Evolutionary conservation across 2,113 vertebrate species (phyloP), one percentile per base, ranked within the genome.

Genomic region (Patagioenas fasciata): DNA sequence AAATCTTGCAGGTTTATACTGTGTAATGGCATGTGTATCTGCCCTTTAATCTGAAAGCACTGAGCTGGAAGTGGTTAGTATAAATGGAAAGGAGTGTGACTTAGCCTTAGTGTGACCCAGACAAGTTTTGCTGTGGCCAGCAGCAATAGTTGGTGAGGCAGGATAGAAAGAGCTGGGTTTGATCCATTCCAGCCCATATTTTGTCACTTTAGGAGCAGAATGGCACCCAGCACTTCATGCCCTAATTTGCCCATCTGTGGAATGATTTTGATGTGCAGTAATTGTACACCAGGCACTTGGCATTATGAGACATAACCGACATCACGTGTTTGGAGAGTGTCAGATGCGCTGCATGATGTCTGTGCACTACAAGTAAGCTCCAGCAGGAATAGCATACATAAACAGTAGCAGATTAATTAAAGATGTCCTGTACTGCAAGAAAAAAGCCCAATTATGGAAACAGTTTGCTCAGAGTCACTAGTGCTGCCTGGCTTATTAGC

Each of bases 391-490:
- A 75, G 81, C 34, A n/a, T 3, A 10, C 62, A 44, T 14, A 69
- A 89, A 72, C 87, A 95, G 93, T 58, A 75, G 78, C 93, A 93
- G 66, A 91, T 89, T 92, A 89, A 96, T 96, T 95, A 91, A 79
- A 93, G 81, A 94, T 87, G 87, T 87, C 66, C 84, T 70, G 62
- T 29, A 29, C 91, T 85, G 87, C 87, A 72, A 40, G 51, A 51
- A 74, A 71, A 84, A 57, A 85, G 44, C 82, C 65, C 87, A 69
- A n/a, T 94, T 94, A 80, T 29, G 71, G 89, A 75, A 93, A 17
- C 1, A 0, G 47, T 38, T 92, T 94, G 54, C 54, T 93, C 17
- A 5, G 50, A 80, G 74, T 75, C 70, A 32, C 0, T 47, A 25
- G 66, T 44, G 58, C 73, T 95, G 78, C 77, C 64, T 85, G 84